A percentile compares a stretch with the other conserved stretches of the same genome.
These are phyloP conservation scores for Solenopsis fugax DNA, from an alignment of 1,140 invertebrate species.

Conservation along the genomic window DNA sequence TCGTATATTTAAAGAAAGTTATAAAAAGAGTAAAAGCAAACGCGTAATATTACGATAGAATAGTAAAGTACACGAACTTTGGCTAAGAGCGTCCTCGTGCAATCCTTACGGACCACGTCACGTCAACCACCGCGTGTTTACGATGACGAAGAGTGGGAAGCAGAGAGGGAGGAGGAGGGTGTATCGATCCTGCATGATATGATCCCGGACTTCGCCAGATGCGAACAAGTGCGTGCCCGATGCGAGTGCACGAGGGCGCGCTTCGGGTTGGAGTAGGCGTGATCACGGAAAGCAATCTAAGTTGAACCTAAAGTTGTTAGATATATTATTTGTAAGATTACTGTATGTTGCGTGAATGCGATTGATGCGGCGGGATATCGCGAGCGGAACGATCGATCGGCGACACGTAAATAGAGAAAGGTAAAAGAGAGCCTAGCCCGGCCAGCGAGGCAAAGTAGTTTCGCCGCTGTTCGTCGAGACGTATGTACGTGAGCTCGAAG, in stretches of 20 bases:
- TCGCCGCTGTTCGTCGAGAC: slow-evolving; percentile 20
- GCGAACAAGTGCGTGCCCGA: slow-evolving; percentile 15
- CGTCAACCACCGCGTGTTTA: slow-evolving; percentile 1
- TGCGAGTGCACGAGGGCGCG: slow-evolving; percentile 65
- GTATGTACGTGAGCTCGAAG: background rate
- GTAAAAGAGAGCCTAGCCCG: background rate
- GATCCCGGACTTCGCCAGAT: background rate
- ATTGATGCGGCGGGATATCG: slow-evolving; percentile 77
- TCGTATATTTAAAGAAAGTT: slow-evolving; percentile 76
- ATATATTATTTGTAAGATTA: slow-evolving; percentile 86
- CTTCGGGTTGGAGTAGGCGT: slow-evolving; percentile 76
- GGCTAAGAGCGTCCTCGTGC: slow-evolving; percentile 72
- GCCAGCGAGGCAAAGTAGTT: slow-evolving; percentile 15
- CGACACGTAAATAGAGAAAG: background rate
- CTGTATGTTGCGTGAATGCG: slow-evolving; percentile 78
- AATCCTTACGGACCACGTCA: slow-evolving; percentile 49
- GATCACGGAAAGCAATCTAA: slow-evolving; percentile 86
- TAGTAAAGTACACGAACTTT: slow-evolving; percentile 71
- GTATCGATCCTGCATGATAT: slow-evolving; percentile 7
- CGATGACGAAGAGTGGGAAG: background rate
- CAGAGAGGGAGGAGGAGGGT: background rate
- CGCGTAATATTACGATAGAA: slow-evolving; percentile 78
- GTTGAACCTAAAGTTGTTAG: slow-evolving; percentile 85
- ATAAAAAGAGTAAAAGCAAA: slow-evolving; percentile 73
- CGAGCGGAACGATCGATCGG: slow-evolving; percentile 6